Evolutionary conservation across 2,113 vertebrate species (phyloP).

Genomic region (Pitta sordida): DNA sequence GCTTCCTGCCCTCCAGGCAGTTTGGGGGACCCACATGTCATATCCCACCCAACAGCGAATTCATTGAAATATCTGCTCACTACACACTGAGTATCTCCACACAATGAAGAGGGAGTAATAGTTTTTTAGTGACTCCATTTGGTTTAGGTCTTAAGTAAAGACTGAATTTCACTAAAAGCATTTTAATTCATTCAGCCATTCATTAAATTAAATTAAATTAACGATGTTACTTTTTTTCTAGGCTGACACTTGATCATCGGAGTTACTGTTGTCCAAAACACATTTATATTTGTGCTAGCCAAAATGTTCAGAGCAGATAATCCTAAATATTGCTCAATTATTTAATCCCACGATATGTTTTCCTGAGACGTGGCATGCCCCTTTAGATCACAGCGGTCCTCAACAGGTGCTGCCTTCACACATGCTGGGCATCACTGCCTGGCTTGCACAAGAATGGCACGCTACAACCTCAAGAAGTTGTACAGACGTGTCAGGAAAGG

Average conservation of each 20-base stretch:
- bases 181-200: background rate
- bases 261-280: background rate
- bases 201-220: background rate
- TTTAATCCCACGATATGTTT: background rate
- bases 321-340: background rate
- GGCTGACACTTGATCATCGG: background rate
- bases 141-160: background rate
- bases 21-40: accelerated
- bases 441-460: background rate
- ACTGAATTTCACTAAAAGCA: background rate
- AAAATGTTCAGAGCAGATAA: background rate
- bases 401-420: accelerated
- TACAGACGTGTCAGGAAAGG: accelerated
- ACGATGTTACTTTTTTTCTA: background rate
- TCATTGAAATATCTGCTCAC: background rate
- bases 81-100: too few relatives aligned
- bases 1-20: background rate
- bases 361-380: background rate
- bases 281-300: background rate
- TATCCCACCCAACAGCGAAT: background rate
- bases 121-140: background rate
- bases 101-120: background rate
- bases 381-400: background rate
- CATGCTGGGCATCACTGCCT: accelerated
- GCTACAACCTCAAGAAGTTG: background rate